Conservation (phyloP, 2,888 invertebrate species). For the Zaprionus obscuricornis region DNA sequence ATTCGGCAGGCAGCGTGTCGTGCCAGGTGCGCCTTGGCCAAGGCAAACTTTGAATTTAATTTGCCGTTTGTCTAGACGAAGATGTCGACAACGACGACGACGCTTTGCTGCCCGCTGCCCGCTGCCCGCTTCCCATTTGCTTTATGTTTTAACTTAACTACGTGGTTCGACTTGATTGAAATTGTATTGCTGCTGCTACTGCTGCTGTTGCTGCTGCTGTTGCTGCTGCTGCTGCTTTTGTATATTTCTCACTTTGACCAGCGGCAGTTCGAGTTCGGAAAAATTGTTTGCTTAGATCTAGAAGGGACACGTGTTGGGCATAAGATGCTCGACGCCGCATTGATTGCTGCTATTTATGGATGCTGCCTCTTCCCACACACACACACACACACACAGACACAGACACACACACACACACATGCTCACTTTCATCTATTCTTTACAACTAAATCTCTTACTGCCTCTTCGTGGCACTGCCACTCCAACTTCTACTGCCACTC, state of each 20-base stretch:
- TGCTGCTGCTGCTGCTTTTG: too few relatives aligned
- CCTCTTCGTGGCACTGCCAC: too few relatives aligned
- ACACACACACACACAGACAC: too few relatives aligned
- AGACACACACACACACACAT: too few relatives aligned
- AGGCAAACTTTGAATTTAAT: constrained; percentile 66
- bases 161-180: constrained; percentile 63
- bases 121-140: constrained; percentile 17
- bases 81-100: constrained; percentile 5
- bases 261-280: too few relatives aligned
- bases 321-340: constrained; percentile 12
- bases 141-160: constrained; percentile 56
- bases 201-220: background rate
- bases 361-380: too few relatives aligned
- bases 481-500: too few relatives aligned
- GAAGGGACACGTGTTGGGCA: constrained; percentile 22
- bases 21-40: constrained; percentile 13
- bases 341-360: constrained; percentile 45
- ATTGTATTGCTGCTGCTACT: constrained; percentile 25
- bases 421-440: too few relatives aligned
- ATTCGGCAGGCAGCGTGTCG: background rate
- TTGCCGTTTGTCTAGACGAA: constrained; percentile 66
- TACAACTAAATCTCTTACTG: too few relatives aligned
- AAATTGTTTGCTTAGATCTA: too few relatives aligned
- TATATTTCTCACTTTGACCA: too few relatives aligned
- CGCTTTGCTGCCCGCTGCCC: constrained; percentile 12